Percentiles rank a stretch among this genome's conserved stretches.
Evolutionary conservation across 1,140 invertebrate genomes (phyloP).

Genomic region (Drosophila sechellia): DNA sequence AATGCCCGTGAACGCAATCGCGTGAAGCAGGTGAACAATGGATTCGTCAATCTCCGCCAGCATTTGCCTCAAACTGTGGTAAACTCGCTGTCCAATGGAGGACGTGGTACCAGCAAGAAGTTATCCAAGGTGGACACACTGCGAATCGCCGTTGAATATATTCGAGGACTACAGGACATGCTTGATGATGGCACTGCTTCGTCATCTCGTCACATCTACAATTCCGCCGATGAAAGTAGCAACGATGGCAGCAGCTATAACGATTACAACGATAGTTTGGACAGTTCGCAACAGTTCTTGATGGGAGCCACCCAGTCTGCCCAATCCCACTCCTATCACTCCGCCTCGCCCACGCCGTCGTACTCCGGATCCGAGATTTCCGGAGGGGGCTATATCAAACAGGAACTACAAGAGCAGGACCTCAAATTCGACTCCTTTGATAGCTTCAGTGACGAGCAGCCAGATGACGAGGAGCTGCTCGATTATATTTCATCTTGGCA

Average conservation of each 20-base stretch:
- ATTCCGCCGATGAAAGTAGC: conserved; percentile 72
- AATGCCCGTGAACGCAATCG: conserved; percentile 97
- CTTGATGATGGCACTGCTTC: conserved; percentile 87
- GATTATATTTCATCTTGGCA: conserved; percentile 96
- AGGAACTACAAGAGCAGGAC: conserved; percentile 56
- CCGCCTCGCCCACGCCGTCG: conserved; percentile 92
- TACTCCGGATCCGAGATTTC: conserved; percentile 87
- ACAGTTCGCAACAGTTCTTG: conserved; percentile 85
- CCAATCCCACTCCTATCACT: conserved; percentile 80
- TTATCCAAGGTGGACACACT: conserved; percentile 98
- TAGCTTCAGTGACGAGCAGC: conserved; percentile 92
- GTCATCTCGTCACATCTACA: conserved; percentile 10
- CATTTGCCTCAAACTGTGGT: conserved; percentile 92
- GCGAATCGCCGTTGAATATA: conserved; percentile 97
- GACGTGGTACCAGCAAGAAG: conserved; percentile 92
- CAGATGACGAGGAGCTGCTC: conserved; percentile 95
- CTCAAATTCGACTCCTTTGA: conserved; percentile 89
- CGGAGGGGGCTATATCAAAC: conserved; percentile 63
- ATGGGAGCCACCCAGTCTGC: conserved; percentile 3
- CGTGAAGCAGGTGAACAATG: conserved; percentile 98
- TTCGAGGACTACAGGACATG: conserved; percentile 93
- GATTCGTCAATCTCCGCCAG: conserved; percentile 94
- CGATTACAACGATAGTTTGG: conserved; percentile 70
- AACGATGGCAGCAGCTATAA: conserved; percentile 65
- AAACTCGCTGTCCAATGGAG: conserved; percentile 88